Conservation (phyloP, 2,888 invertebrate genomes). For the Cephus pygmeus region DNA sequence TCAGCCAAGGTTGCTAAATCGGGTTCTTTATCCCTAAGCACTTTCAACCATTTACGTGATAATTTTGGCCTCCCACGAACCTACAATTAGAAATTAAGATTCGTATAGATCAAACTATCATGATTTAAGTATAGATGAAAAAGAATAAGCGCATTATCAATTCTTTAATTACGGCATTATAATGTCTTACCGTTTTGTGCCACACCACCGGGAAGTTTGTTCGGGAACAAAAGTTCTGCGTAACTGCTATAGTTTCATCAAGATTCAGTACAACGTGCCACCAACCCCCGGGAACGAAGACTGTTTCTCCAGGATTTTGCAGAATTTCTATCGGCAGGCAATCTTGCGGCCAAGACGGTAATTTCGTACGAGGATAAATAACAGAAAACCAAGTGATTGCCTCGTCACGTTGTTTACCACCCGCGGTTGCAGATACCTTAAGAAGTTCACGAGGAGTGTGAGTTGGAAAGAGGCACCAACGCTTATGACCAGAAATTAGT, state of each 20-base stretch:
- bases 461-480: slow-evolving; percentile 99
- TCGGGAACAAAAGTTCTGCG: slow-evolving; percentile 96
- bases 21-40: slow-evolving; percentile 78
- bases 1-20: slow-evolving; percentile 84
- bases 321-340: slow-evolving; percentile 95
- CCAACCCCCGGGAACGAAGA: slow-evolving; percentile 99
- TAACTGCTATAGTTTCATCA: slow-evolving; percentile 96
- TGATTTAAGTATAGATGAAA: neutral
- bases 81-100: slow-evolving; percentile 28
- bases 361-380: slow-evolving; percentile 93
- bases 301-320: slow-evolving; percentile 96
- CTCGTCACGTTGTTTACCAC: slow-evolving; percentile 98
- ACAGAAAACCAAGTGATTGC: slow-evolving; percentile 98
- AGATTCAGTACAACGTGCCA: slow-evolving; percentile 99
- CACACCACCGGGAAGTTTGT: slow-evolving; percentile 98
- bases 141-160: neutral
- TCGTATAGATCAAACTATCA: neutral
- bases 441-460: slow-evolving; percentile 94
- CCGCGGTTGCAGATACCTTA: slow-evolving; percentile 91
- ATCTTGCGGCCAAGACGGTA: slow-evolving; percentile 89
- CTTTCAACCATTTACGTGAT: slow-evolving; percentile 90
- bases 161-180: neutral
- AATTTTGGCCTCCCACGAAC: slow-evolving; percentile 93
- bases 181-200: slow-evolving; percentile 84
- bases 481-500: slow-evolving; percentile 92